A percentile compares a stretch with the other conserved stretches of the same genome.
These are phyloP conservation scores for Dryobotodes eremita DNA, from an alignment of 2,888 invertebrate species.

Conservation along the genomic window DNA sequence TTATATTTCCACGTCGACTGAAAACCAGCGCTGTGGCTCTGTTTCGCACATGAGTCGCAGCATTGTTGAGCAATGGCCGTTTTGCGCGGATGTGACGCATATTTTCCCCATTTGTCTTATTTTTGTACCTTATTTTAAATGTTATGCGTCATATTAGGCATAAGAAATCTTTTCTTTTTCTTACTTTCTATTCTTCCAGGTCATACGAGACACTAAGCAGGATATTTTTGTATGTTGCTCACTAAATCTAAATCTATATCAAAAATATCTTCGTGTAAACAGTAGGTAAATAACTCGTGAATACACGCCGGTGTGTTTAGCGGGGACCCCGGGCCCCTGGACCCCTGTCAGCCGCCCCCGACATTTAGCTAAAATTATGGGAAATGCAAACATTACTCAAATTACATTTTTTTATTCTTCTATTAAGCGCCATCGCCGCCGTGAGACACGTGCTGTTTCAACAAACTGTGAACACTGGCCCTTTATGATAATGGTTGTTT, in stretches of 20 bases:
- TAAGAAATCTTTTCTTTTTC: background rate
- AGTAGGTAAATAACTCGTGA: conserved; percentile 16
- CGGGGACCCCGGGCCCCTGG: conserved; percentile 51
- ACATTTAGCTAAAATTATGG: conserved; percentile 87
- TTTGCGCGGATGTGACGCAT: background rate
- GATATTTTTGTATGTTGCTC: background rate
- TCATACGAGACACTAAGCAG: no score
- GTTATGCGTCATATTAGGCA: background rate
- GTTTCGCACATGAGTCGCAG: background rate
- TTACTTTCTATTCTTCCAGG: background rate
- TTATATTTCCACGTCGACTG: background rate
- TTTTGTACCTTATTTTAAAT: background rate
- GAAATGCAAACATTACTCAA: conserved; percentile 88
- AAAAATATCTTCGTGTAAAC: conserved; percentile 7
- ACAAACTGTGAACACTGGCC: conserved; percentile 54
- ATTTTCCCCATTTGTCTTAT: background rate
- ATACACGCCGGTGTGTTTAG: conserved; percentile 4
- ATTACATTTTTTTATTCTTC: conserved; percentile 83
- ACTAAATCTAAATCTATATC: background rate
- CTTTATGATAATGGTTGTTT: conserved; percentile 13
- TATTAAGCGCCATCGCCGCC: conserved; percentile 73
- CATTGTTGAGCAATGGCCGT: background rate
- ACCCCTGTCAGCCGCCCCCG: conserved; percentile 72
- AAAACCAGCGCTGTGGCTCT: no score
- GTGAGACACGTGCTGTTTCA: conserved; percentile 72